These are phyloP conservation scores for Pteropus alecto DNA, from an alignment of 2,113 vertebrate genomes.

Conservation along the genomic window DNA sequence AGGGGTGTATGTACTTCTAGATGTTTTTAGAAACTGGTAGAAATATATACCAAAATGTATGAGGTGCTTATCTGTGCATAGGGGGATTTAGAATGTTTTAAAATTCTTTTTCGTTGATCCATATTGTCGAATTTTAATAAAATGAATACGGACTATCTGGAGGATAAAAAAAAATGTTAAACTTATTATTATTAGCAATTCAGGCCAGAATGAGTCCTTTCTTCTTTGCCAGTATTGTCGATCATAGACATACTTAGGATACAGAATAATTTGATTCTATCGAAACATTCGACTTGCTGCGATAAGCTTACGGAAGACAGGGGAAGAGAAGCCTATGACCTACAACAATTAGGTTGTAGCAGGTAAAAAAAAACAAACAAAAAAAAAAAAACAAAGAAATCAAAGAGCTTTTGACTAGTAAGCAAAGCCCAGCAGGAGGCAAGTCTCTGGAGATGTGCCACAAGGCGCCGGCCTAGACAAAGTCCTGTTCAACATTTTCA, in stretches of 20 bases:
- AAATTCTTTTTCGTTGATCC: background rate
- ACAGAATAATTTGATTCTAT: background rate
- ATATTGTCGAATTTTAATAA: background rate
- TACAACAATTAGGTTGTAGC: background rate
- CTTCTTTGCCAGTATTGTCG: background rate
- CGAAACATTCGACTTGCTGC: too few relatives aligned
- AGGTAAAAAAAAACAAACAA: background rate
- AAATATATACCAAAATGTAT: background rate
- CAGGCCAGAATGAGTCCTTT: background rate
- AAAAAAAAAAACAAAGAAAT: background rate
- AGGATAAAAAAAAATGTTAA: background rate
- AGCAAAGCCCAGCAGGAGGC: fast-evolving
- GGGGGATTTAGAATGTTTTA: background rate
- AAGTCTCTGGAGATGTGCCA: background rate
- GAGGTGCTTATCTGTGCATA: background rate
- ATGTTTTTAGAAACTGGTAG: background rate
- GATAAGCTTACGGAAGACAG: background rate
- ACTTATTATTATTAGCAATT: background rate
- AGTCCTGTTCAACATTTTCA: background rate
- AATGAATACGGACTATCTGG: background rate
- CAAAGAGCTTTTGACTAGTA: background rate
- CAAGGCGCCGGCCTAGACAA: background rate
- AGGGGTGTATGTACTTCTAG: background rate
- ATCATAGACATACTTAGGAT: background rate
- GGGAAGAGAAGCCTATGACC: background rate